These are phyloP conservation scores for Heloderma charlesbogerti DNA, from an alignment of 2,113 vertebrate species.

Conservation along the genomic window DNA sequence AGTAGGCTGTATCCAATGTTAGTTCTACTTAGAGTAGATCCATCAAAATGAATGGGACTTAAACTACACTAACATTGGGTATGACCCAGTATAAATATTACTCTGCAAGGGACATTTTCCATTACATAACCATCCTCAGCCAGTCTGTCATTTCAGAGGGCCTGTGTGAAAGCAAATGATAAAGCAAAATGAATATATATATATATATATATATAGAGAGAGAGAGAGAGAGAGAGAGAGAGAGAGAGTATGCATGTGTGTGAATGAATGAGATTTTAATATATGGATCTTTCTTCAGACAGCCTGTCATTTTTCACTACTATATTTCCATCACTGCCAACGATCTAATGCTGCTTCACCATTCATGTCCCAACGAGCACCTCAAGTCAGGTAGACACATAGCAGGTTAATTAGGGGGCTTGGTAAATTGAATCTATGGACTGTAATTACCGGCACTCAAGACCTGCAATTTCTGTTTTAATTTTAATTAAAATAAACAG, in stretches of 20 bases:
- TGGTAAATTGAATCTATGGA: conserved; percentile 80
- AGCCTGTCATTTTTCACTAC: conserved; percentile 60
- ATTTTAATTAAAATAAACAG: conserved; percentile 89
- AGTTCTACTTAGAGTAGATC: no score
- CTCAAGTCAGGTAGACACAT: conserved; percentile 81
- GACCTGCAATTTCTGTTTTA: conserved; percentile 87
- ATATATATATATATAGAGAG: no score
- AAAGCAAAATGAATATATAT: conserved; percentile 57
- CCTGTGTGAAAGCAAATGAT: conserved; percentile 50
- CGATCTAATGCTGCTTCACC: conserved; percentile 70
- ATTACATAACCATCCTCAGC: conserved; percentile 58
- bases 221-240: no score
- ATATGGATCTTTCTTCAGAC: conserved; percentile 47
- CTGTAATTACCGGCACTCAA: conserved; percentile 84
- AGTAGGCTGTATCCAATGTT: no score
- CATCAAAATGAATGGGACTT: no score
- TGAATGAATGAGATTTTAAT: conserved; percentile 54
- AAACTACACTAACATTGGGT: no score
- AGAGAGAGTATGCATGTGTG: conserved; percentile 57
- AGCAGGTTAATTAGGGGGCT: conserved; percentile 87
- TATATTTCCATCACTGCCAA: conserved; percentile 70
- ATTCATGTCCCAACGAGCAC: conserved; percentile 82
- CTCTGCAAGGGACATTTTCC: conserved; percentile 32
- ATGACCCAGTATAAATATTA: conserved; percentile 20
- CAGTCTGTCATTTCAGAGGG: conserved; percentile 59